These are phyloP conservation scores for Epizoanthus fatuus DNA, from an alignment of 92 coral and sea anemone genomes.

Conservation along the genomic window DNA sequence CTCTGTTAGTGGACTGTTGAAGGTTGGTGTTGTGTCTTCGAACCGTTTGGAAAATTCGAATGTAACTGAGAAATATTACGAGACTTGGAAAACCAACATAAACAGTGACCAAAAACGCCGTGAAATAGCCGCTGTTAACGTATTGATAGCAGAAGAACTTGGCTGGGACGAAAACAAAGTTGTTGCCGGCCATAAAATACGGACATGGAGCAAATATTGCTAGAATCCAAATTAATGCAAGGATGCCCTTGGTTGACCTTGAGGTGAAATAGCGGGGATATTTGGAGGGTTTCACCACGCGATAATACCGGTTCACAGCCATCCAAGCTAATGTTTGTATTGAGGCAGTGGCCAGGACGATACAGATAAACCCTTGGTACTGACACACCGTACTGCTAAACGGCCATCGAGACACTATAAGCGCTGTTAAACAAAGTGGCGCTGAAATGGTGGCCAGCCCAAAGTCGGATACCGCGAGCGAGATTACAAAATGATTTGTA, in stretches of 20 bases:
- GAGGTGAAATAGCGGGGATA: conserved; percentile 62
- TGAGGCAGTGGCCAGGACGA: conserved; percentile 61
- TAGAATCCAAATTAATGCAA: conserved; percentile 51
- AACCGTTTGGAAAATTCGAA: conserved; percentile 66
- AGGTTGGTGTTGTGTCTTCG: conserved; percentile 62
- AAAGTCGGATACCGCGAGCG: conserved; percentile 68
- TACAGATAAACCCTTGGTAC: conserved; percentile 62
- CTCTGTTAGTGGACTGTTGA: conserved; percentile 25
- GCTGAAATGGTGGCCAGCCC: conserved; percentile 52
- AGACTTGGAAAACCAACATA: conserved; percentile 58
- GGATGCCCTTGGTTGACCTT: conserved; percentile 27
- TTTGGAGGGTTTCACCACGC: conserved; percentile 62
- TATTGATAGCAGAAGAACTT: conserved; percentile 69
- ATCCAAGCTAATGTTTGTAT: conserved; percentile 68
- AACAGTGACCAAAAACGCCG: conserved; percentile 38
- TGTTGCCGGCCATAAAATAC: conserved; percentile 61
- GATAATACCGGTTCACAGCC: conserved; percentile 74
- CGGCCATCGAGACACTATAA: conserved; percentile 65
- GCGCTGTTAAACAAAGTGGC: conserved; percentile 54
- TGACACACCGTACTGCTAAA: conserved; percentile 68
- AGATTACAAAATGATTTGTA: conserved; percentile 60
- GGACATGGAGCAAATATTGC: conserved; percentile 58
- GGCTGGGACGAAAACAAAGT: conserved; percentile 73
- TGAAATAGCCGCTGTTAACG: conserved; percentile 38
- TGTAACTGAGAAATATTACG: conserved; percentile 56